A percentile compares a stretch with the other conserved stretches of the same genome.
Conservation (phyloP, 2,888 invertebrate species). For the Physocephala rufipes region DNA sequence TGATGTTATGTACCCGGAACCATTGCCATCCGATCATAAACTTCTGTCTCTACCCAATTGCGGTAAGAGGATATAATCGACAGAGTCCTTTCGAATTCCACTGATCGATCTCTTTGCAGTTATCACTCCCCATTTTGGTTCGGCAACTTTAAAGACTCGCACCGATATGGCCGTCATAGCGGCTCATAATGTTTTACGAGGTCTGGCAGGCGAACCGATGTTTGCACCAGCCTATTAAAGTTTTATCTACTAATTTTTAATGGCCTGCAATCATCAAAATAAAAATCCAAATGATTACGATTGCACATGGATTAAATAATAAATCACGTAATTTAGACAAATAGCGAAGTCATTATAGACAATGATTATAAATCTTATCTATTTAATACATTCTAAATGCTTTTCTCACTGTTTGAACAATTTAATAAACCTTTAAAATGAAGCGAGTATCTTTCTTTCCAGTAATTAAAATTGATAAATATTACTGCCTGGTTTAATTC, state of each 20-base stretch:
- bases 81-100: no score
- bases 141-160: slow-evolving; percentile 81
- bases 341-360: no score
- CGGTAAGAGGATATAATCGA: slow-evolving; percentile 67
- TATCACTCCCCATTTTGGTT: slow-evolving; percentile 87
- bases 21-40: slow-evolving; percentile 81
- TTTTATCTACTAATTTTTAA: background rate
- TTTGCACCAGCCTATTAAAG: slow-evolving; percentile 69
- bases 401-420: no score
- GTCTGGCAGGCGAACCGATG: slow-evolving; percentile 76
- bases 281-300: background rate
- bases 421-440: no score
- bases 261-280: background rate
- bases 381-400: no score
- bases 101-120: slow-evolving; percentile 68
- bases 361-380: no score
- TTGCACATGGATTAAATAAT: background rate
- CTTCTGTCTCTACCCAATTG: slow-evolving; percentile 83
- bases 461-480: no score
- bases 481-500: no score
- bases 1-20: slow-evolving; percentile 92
- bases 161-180: slow-evolving; percentile 80
- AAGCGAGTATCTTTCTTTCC: no score
- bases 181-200: slow-evolving; percentile 82
- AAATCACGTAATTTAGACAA: no score